phyloP scores from a whole-genome alignment of 2,113 vertebrate genomes.

The Paracanthobrama guichenoti region DNA sequence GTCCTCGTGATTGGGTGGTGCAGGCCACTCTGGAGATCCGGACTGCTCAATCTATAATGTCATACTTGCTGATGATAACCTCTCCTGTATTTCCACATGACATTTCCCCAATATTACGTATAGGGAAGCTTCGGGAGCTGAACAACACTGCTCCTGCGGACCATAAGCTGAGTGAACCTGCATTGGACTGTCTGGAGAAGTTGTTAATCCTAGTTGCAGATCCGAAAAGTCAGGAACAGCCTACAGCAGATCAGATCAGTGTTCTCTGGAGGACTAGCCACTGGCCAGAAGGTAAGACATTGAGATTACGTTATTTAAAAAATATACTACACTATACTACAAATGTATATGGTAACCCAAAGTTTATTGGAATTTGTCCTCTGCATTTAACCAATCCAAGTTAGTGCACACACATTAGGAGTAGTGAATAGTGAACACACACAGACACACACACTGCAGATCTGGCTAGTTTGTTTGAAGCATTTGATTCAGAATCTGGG shows the following conservation, averaged over 20 bases:
- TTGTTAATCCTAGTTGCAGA: constrained; percentile 78
- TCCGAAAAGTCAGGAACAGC: constrained; percentile 69
- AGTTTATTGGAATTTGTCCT: too few species aligned
- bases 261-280: constrained; percentile 89
- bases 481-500: too few species aligned
- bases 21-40: neutral
- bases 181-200: constrained; percentile 82
- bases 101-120: neutral
- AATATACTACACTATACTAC: constrained; percentile 14
- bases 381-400: too few species aligned
- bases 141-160: constrained; percentile 72
- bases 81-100: neutral
- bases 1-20: neutral
- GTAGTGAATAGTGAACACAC: too few species aligned
- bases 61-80: neutral
- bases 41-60: too few species aligned
- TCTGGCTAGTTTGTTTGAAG: too few species aligned
- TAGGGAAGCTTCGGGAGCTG: constrained; percentile 63
- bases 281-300: constrained; percentile 88
- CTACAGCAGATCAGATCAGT: constrained; percentile 83
- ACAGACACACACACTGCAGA: too few species aligned
- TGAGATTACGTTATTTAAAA: neutral
- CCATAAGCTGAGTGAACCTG: constrained; percentile 71
- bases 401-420: too few species aligned
- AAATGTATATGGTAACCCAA: neutral